Evolutionary conservation across 2,113 vertebrate species (phyloP).

Genomic region (Phrynocephalus versicolor): DNA sequence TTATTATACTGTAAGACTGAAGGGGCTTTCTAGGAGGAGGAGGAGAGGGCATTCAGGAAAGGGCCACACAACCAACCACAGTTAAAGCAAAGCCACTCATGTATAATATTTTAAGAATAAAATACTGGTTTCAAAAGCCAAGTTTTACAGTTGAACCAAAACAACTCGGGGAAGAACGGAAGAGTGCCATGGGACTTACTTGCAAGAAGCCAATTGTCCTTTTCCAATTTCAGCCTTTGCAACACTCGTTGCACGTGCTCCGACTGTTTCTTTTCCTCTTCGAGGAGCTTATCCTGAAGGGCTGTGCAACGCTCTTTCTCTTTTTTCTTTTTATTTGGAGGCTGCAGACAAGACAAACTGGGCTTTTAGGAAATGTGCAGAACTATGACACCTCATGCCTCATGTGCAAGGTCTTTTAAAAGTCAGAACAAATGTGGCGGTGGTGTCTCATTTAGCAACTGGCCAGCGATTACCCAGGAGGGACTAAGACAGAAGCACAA

Average conservation of each 20-base stretch:
- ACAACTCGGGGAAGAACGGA: background rate
- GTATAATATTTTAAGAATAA: background rate
- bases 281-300: constrained; percentile 94
- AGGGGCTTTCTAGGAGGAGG: background rate
- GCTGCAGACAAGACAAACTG: constrained; percentile 70
- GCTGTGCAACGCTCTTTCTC: constrained; percentile 97
- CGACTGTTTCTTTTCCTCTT: constrained; percentile 97
- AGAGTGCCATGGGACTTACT: constrained; percentile 79
- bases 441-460: too few species aligned
- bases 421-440: too few species aligned
- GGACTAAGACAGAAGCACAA: background rate
- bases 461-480: background rate
- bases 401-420: too few species aligned
- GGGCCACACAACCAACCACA: background rate
- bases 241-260: constrained; percentile 95
- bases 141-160: background rate
- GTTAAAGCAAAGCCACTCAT: background rate
- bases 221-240: constrained; percentile 94
- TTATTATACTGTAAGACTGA: background rate
- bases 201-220: constrained; percentile 98
- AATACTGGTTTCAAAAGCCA: background rate
- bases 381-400: too few species aligned
- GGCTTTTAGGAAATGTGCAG: background rate
- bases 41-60: background rate
- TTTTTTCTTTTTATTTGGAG: constrained; percentile 98